phyloP scores from a whole-genome alignment of 2,113 vertebrate species.

The Acrocephalus arundinaceus region DNA sequence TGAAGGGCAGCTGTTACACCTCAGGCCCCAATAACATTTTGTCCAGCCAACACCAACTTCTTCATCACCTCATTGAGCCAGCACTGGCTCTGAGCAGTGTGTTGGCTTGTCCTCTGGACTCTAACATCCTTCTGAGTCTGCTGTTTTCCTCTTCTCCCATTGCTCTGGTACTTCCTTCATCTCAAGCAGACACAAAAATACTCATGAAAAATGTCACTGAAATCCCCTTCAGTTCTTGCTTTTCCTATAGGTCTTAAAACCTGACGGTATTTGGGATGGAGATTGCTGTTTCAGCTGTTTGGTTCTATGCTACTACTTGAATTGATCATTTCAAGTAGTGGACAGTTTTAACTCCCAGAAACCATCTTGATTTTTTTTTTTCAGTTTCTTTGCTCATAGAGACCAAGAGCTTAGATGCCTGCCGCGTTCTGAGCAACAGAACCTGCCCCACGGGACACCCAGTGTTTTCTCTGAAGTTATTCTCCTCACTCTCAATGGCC shows the following conservation, averaged over 20 bases:
- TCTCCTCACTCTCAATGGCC: neutral
- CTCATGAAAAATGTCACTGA: neutral
- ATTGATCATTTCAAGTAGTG: neutral
- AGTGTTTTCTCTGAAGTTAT: neutral
- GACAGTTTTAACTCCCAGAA: neutral
- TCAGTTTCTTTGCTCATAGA: neutral
- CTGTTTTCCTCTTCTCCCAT: neutral
- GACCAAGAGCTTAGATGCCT: neutral
- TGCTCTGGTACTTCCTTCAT: slow-evolving; percentile 23
- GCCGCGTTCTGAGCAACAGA: neutral
- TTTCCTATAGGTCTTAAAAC: neutral
- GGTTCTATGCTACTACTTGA: neutral
- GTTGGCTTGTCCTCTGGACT: neutral
- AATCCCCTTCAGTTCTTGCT: neutral
- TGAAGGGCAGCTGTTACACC: slow-evolving; percentile 43
- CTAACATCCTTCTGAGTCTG: neutral
- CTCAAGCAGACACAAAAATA: neutral
- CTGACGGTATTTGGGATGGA: neutral
- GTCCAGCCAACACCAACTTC: slow-evolving; percentile 25
- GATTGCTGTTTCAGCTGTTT: neutral
- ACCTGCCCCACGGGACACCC: neutral
- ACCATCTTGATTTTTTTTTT: neutral
- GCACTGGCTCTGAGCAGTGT: neutral
- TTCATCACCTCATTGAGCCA: slow-evolving; percentile 22
- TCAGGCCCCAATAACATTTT: slow-evolving; percentile 14